These are phyloP conservation scores for Scolopax bukidnonensis DNA, from an alignment of 2,797 vertebrate species.

Conservation along the genomic window DNA sequence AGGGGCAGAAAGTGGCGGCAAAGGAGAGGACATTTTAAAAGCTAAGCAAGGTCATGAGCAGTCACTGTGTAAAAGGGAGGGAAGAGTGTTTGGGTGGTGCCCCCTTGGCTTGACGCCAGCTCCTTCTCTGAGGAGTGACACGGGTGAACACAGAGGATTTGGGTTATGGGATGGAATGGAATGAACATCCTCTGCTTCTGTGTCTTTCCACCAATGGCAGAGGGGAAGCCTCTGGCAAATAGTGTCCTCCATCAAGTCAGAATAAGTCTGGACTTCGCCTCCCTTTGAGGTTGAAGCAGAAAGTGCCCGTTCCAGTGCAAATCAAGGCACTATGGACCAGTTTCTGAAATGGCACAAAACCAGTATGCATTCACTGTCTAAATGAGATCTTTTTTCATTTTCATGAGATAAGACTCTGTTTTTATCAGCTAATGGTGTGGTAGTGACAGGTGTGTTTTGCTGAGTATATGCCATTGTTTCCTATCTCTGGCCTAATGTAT, in stretches of 20 bases:
- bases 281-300: neutral
- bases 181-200: accelerated
- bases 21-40: accelerated
- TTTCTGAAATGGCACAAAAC: neutral
- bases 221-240: neutral
- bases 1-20: neutral
- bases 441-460: neutral
- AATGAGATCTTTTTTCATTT: neutral
- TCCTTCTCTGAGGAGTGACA: neutral
- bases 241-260: accelerated
- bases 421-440: neutral
- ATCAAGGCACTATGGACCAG: neutral
- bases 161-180: neutral
- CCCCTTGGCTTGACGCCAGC: accelerated
- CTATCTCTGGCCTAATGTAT: neutral
- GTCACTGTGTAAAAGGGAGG: neutral
- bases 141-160: neutral
- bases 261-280: neutral
- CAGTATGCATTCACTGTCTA: neutral
- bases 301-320: too few relatives aligned
- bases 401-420: neutral
- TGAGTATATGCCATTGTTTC: neutral
- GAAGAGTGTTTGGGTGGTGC: neutral
- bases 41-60: accelerated
- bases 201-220: neutral